Conservation (phyloP, 2,888 invertebrate genomes). For the Drosophila percnosoma region DNA sequence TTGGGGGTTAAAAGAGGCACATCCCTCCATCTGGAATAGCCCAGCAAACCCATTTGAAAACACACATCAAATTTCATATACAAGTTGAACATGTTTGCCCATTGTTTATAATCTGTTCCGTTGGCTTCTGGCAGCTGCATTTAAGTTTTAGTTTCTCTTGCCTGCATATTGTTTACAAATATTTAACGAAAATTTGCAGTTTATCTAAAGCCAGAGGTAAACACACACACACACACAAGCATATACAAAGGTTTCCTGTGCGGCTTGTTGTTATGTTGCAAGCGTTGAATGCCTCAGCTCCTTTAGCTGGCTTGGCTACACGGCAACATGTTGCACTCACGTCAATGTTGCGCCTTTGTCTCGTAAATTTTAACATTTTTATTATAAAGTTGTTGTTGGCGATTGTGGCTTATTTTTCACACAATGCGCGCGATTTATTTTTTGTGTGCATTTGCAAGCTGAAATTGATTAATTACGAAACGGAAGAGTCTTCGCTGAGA, state of each 20-base stretch:
- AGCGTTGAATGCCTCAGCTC: constrained; percentile 15
- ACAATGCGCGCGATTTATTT: constrained; percentile 68
- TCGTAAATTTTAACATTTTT: constrained; percentile 76
- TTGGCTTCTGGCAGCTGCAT: constrained; percentile 57
- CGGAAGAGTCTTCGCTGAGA: constrained; percentile 53
- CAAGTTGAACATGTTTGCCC: constrained; percentile 15
- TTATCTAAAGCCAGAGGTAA: constrained; percentile 48
- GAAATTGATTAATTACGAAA: constrained; percentile 75
- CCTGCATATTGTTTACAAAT: constrained; percentile 64
- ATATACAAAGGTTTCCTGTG: constrained; percentile 20
- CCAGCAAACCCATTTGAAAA: not conserved
- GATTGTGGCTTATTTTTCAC: constrained; percentile 52
- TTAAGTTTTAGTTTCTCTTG: constrained; percentile 51
- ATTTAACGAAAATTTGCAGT: constrained; percentile 68
- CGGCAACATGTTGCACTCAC: constrained; percentile 67
- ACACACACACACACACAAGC: constrained; percentile 14
- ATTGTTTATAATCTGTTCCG: constrained; percentile 41
- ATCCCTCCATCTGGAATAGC: not conserved
- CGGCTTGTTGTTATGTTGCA: constrained; percentile 33
- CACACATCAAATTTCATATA: not conserved
- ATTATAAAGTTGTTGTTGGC: constrained; percentile 55
- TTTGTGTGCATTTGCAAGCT: constrained; percentile 64
- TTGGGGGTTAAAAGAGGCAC: not conserved
- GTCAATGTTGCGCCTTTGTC: constrained; percentile 75
- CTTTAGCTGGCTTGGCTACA: constrained; percentile 22